A percentile compares a stretch with the other conserved stretches of the same genome.
Evolutionary conservation across 1,140 invertebrate species (phyloP).

Genomic region (Akabosia matsudoensis): DNA sequence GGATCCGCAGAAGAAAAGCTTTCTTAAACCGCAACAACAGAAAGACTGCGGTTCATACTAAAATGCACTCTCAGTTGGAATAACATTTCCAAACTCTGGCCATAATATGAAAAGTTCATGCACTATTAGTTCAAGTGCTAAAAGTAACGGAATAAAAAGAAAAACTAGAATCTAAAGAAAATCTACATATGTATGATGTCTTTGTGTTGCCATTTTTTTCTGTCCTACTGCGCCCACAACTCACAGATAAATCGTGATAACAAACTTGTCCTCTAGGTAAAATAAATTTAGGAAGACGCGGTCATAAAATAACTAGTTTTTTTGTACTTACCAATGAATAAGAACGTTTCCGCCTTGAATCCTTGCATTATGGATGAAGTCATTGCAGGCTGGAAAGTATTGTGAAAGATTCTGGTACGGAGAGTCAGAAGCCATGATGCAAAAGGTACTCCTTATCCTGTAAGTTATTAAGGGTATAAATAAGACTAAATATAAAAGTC

Average conservation of each 20-base stretch:
- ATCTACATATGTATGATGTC: background rate
- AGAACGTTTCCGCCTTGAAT: constrained; percentile 84
- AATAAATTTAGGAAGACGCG: background rate
- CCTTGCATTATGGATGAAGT: constrained; percentile 90
- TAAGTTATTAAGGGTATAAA: constrained; percentile 10
- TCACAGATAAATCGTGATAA: background rate
- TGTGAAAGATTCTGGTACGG: constrained; percentile 89
- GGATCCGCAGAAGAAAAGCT: background rate
- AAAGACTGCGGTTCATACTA: too few relatives aligned
- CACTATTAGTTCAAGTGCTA: too few relatives aligned
- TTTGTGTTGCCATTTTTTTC: too few relatives aligned
- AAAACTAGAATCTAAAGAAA: too few relatives aligned
- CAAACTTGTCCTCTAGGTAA: background rate
- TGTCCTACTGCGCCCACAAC: too few relatives aligned
- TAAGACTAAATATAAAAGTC: background rate
- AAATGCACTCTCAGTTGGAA: too few relatives aligned
- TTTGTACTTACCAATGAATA: constrained; percentile 80
- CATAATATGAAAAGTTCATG: too few relatives aligned
- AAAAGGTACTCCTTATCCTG: constrained; percentile 93
- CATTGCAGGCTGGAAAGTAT: constrained; percentile 89
- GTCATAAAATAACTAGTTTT: background rate
- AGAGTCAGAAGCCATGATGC: constrained; percentile 86
- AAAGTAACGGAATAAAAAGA: too few relatives aligned
- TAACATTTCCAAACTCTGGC: too few relatives aligned
- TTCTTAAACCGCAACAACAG: background rate